Conservation (phyloP, 2,113 vertebrate species). For the Ophiodon elongatus region DNA sequence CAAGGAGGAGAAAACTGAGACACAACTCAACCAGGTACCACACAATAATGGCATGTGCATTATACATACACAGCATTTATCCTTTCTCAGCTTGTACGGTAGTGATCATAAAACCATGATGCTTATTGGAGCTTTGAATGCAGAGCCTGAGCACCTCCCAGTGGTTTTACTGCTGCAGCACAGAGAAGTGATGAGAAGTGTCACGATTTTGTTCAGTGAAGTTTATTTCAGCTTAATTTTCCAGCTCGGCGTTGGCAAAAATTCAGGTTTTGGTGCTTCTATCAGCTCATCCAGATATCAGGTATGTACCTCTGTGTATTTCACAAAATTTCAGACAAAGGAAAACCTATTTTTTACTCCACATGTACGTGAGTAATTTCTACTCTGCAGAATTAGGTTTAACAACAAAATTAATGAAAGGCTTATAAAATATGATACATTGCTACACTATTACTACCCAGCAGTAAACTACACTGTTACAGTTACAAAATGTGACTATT, state of each 20-base stretch:
- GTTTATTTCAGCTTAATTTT: conserved; percentile 25
- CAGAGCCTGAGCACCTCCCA: conserved; percentile 53
- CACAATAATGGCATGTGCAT: background rate
- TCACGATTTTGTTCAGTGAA: background rate
- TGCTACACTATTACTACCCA: background rate
- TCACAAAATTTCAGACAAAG: background rate
- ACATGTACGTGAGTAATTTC: background rate
- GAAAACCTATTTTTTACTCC: background rate
- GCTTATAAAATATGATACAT: background rate
- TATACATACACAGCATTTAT: background rate
- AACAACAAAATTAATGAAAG: background rate
- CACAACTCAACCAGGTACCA: conserved; percentile 92
- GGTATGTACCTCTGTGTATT: conserved; percentile 40
- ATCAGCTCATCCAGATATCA: conserved; percentile 69
- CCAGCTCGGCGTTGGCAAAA: conserved; percentile 70
- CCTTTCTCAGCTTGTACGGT: background rate
- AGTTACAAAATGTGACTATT: background rate
- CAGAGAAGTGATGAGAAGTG: conserved; percentile 5
- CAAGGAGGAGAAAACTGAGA: conserved; percentile 81
- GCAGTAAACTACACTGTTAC: background rate
- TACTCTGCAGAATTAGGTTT: background rate
- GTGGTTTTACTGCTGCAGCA: conserved; percentile 53
- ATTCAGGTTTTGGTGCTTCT: conserved; percentile 57
- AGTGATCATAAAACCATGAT: background rate
- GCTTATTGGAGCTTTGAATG: background rate